Base-by-base conservation (phyloP, 2,888 invertebrate species). In the Epinotia ramella region DNA sequence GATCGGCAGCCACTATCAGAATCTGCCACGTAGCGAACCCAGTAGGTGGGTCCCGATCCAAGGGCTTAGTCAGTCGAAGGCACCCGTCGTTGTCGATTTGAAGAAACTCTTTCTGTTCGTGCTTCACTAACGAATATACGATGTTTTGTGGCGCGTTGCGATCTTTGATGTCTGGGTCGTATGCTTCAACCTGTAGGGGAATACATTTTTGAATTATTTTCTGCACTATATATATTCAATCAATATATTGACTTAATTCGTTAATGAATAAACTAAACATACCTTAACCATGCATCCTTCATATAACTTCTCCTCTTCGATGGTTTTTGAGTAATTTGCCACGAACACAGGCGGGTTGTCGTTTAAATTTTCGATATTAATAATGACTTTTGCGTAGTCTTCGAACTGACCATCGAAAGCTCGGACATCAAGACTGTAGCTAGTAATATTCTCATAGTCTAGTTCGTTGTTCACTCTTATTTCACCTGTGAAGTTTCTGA, bases 341-440 rank as follows among this genome's bases (percentile, higher is more conserved):
- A 96, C 89, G 85, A 99, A 99, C 1, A 96, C 96, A 0, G 99
- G 99, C 0, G 97, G 96, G 88, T 99, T 98, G 87, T 99, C 99
- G 86, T 99, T 99, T 64, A 98, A 97, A 88, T 99, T 97, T 81
- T 96, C 97, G 71, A 99, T 97, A 81, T 96, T 96, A 67, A 99
- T 98, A 68, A 96, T 96, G 0, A 99, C 98, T 81, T 95, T 96
- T 0, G 98, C 97, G 73, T 96, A 96, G 84, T 98, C 98, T 79
- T 97, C 96, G 87, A 96, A 97, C 68, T 96, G 95, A 1, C 98
- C 98, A 87, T 98, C 98, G 78, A 97, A 97, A 0, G 98, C 98
- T 78, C 96, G 95, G 2, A 98, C 97, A 71, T 96, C 97, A n/a
- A 98, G 92, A 70, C 96, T 96, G 85, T 98, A 98, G 84, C 97